phyloP scores from a whole-genome alignment of 1,140 invertebrate species.

The Panulirus ornatus region DNA sequence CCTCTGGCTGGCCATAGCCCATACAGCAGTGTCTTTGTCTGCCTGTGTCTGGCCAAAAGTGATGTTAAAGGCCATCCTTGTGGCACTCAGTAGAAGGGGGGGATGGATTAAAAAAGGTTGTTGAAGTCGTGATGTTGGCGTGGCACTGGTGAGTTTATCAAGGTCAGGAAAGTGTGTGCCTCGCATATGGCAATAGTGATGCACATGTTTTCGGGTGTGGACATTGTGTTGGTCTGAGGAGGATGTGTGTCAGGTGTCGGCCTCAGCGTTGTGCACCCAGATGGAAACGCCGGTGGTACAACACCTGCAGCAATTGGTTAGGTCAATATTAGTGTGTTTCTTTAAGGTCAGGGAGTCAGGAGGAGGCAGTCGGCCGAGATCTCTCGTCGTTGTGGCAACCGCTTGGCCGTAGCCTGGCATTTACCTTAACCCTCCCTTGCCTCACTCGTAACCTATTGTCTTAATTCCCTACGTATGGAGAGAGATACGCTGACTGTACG shows the following conservation, averaged over 20 bases:
- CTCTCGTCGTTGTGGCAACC: background rate
- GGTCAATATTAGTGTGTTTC: background rate
- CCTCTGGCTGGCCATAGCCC: no score
- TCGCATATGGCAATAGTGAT: constrained; percentile 27
- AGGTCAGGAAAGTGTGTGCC: constrained; percentile 19
- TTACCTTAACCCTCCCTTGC: background rate
- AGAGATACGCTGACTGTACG: background rate
- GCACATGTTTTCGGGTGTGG: constrained; percentile 39
- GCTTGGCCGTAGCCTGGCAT: background rate
- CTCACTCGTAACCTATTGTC: background rate
- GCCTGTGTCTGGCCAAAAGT: background rate
- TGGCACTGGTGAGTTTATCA: constrained; percentile 8
- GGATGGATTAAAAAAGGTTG: constrained; percentile 29
- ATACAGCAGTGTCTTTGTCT: no score
- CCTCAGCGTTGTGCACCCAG: background rate
- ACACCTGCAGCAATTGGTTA: background rate
- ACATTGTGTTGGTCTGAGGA: background rate
- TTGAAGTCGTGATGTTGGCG: constrained; percentile 12
- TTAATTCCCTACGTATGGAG: background rate
- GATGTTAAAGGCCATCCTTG: background rate
- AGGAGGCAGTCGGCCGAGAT: background rate
- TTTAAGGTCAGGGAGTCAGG: background rate
- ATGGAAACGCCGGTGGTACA: background rate
- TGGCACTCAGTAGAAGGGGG: constrained; percentile 20
- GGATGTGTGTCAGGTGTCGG: background rate